Percentiles rank a stretch among this genome's conserved stretches.
Evolutionary conservation across 2,797 vertebrate species (phyloP).

Genomic region (Salmo trutta): DNA sequence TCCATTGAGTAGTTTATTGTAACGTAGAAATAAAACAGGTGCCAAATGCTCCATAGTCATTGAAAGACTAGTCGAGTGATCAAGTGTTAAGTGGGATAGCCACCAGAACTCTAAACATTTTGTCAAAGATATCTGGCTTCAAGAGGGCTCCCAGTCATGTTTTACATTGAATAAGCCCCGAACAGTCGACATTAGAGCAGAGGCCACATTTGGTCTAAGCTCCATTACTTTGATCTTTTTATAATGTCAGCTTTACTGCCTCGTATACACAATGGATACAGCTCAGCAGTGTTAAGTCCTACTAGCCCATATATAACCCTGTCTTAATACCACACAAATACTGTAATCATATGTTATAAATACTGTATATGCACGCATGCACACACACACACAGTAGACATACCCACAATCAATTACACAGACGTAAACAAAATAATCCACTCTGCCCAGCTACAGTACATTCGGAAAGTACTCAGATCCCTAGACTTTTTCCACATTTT

Average conservation of each 20-base stretch:
- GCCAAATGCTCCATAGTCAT: no score
- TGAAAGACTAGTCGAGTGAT: no score
- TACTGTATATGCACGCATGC: no score
- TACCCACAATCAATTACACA: background rate
- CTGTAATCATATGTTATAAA: background rate
- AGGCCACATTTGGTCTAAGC: slow-evolving; percentile 39
- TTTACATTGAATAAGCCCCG: background rate
- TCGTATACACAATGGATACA: background rate
- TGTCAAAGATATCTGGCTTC: background rate
- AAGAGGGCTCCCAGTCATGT: background rate
- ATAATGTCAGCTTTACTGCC: slow-evolving; percentile 2
- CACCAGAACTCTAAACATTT: no score
- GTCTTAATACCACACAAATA: background rate
- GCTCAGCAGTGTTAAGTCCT: background rate
- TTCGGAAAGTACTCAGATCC: no score
- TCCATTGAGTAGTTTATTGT: background rate
- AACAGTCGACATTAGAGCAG: slow-evolving; percentile 25
- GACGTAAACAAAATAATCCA: background rate
- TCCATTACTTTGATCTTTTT: slow-evolving; percentile 41
- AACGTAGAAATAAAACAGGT: background rate
- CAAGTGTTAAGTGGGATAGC: no score
- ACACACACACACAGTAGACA: background rate
- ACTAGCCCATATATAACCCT: background rate
- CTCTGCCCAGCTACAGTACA: background rate
- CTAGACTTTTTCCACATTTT: no score